phyloP scores from a whole-genome alignment of 2,797 vertebrate genomes.

The Sciurus vulgaris region DNA sequence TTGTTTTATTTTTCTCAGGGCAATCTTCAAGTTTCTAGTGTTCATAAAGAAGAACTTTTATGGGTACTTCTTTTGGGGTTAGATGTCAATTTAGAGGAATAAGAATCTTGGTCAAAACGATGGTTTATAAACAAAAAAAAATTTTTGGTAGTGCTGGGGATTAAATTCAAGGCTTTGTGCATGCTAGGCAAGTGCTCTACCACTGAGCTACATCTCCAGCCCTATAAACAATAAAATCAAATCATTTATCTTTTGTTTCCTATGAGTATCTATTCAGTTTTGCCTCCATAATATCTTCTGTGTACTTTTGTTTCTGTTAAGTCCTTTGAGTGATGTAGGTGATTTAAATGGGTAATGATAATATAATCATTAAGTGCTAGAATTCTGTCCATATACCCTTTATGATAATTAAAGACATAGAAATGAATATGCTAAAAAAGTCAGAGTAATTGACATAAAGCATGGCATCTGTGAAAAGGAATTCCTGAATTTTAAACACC shows the following conservation, averaged over 20 bases:
- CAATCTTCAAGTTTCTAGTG: background rate
- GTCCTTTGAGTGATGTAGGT: background rate
- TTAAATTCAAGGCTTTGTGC: background rate
- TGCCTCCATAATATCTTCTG: background rate
- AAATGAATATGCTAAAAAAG: background rate
- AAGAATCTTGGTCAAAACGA: background rate
- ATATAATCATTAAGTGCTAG: background rate
- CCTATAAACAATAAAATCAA: background rate
- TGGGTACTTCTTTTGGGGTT: background rate
- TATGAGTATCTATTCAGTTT: background rate
- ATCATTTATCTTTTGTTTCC: background rate
- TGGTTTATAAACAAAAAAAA: background rate
- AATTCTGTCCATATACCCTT: background rate
- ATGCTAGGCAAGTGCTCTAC: background rate
- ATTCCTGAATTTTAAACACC: background rate
- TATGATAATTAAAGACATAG: background rate
- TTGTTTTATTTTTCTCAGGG: conserved; percentile 30
- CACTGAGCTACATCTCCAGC: background rate
- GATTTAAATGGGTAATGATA: background rate
- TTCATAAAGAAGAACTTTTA: conserved; percentile 17
- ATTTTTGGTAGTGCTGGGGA: no score
- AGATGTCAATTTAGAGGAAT: background rate
- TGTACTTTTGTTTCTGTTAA: background rate
- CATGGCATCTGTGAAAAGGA: background rate
- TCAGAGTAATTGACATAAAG: background rate